These are phyloP conservation scores for Melanotaenia boesemani DNA, from an alignment of 2,797 vertebrate genomes.

Conservation along the genomic window DNA sequence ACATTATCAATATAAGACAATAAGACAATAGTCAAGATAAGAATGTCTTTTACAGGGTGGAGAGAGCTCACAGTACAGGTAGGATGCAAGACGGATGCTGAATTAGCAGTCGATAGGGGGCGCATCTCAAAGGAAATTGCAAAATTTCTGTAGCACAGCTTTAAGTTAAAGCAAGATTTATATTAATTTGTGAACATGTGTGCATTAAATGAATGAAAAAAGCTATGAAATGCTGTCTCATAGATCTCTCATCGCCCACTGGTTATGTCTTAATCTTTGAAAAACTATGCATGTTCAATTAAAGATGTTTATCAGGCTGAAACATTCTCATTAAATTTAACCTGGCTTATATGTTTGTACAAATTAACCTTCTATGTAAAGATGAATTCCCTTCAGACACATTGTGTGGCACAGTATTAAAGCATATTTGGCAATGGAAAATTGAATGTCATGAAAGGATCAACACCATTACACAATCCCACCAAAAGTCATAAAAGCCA, in stretches of 20 bases:
- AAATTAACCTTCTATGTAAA: background rate
- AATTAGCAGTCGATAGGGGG: no score
- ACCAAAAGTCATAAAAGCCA: conserved; percentile 66
- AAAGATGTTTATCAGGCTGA: background rate
- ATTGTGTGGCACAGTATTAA: background rate
- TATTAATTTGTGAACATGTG: no score
- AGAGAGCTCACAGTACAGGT: no score
- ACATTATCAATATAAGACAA: no score
- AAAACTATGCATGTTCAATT: background rate
- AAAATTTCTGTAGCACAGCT: no score
- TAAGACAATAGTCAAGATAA: no score
- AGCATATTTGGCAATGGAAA: conserved; percentile 32
- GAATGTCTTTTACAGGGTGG: no score
- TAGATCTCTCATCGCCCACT: background rate
- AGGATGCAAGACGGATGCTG: no score
- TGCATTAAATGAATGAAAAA: no score
- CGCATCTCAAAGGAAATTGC: no score
- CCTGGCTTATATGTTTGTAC: background rate
- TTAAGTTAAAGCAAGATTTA: no score
- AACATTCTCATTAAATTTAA: background rate
- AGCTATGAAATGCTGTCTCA: no score
- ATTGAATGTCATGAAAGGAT: conserved; percentile 48
- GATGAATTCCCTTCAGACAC: background rate
- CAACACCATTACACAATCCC: conserved; percentile 62
- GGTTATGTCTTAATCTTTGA: background rate